These are phyloP conservation scores for Neotoma lepida DNA, from an alignment of 2,113 vertebrate genomes.

Conservation along the genomic window DNA sequence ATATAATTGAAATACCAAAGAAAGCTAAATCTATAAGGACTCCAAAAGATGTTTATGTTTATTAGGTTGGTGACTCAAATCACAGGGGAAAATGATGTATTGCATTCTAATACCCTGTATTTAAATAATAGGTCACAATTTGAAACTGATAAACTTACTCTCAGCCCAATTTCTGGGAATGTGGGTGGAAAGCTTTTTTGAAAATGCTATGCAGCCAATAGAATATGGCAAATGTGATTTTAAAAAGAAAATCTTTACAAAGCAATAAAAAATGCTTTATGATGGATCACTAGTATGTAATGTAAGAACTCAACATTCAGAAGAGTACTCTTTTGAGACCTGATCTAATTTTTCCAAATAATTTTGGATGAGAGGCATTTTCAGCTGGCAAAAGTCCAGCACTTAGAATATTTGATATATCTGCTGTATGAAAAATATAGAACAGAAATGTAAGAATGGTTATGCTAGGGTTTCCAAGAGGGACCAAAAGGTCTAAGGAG, in stretches of 20 bases:
- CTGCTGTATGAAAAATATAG: not conserved
- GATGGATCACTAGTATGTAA: conserved; percentile 61
- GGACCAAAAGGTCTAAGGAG: not conserved
- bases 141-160: conserved; percentile 28
- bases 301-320: conserved; percentile 57
- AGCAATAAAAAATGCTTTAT: conserved; percentile 69
- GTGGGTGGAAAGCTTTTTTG: conserved; percentile 47
- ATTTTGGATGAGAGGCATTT: conserved; percentile 69
- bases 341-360: conserved; percentile 76
- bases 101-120: conserved; percentile 25
- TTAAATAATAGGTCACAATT: conserved; percentile 35
- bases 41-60: not conserved
- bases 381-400: conserved; percentile 65
- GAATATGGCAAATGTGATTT: conserved; percentile 69
- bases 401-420: not conserved
- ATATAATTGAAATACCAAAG: not conserved
- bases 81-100: conserved; percentile 36
- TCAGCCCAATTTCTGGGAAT: conserved; percentile 47
- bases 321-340: conserved; percentile 69
- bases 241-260: conserved; percentile 72
- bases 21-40: not conserved
- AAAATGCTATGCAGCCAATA: conserved; percentile 20
- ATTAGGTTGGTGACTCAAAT: conserved; percentile 38
- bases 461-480: not conserved
- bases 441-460: not conserved